These are phyloP conservation scores for Agriotes lineatus DNA, from an alignment of 2,888 invertebrate species.

Conservation along the genomic window DNA sequence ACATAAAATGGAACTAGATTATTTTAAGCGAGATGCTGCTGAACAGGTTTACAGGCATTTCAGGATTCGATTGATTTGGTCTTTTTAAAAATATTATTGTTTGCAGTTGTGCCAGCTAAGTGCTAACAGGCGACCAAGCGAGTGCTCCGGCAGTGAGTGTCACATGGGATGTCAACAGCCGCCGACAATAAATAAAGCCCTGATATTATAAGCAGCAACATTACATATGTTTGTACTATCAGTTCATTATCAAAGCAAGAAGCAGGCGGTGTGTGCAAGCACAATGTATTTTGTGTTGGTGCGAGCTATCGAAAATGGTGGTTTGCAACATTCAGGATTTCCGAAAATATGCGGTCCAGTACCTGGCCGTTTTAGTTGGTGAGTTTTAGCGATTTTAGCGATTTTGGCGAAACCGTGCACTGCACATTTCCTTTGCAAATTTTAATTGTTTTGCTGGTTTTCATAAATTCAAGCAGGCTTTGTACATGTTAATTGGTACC, in stretches of 20 bases:
- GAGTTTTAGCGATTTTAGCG: too few relatives aligned
- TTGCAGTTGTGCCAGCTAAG: background rate
- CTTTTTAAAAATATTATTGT: slow-evolving; percentile 13
- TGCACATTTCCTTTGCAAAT: too few relatives aligned
- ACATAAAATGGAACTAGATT: slow-evolving; percentile 11
- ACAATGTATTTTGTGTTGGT: slow-evolving; percentile 15
- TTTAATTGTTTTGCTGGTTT: too few relatives aligned
- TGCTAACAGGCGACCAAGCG: too few relatives aligned
- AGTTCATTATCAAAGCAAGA: slow-evolving; percentile 7
- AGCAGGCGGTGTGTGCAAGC: background rate
- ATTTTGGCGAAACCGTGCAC: too few relatives aligned
- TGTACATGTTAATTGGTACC: too few relatives aligned
- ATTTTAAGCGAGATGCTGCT: slow-evolving; percentile 6
- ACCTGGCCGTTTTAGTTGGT: slow-evolving; percentile 17
- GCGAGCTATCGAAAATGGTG: slow-evolving; percentile 16
- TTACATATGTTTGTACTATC: slow-evolving; percentile 6
- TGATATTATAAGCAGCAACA: slow-evolving; percentile 10
- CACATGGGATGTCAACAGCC: slow-evolving; percentile 4
- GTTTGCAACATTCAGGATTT: slow-evolving; percentile 15
- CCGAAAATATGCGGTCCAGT: slow-evolving; percentile 20
- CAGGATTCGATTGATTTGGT: background rate
- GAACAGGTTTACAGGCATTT: slow-evolving; percentile 8
- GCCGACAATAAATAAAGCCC: slow-evolving; percentile 9
- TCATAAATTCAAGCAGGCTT: too few relatives aligned
- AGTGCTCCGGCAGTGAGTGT: too few relatives aligned